Base-by-base conservation (phyloP, 2,113 vertebrate species). In the Ascaphus truei region DNA sequence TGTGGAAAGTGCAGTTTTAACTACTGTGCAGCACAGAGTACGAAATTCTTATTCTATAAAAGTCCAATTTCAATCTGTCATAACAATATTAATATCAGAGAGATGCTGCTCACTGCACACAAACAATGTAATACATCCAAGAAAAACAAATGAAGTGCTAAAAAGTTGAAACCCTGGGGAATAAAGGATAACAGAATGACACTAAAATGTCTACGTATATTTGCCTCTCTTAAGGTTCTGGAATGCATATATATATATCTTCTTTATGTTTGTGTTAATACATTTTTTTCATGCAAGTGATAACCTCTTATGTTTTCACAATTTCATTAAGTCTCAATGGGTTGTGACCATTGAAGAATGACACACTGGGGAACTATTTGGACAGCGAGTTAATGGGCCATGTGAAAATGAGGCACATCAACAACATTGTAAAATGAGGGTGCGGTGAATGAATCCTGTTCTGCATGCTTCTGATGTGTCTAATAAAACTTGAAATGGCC, bases 311-410 rank as follows among this genome's bases (percentile, higher is more conserved):
- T 50, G 52, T 48, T 50, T 53, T 47, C 18, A 34, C 65, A 68
- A 48, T 68, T 68, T 68, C 53, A 68, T 68, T 57, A 68, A 50
- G 43, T 59, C 55, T 68, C 66, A 59, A 37, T 68, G 66, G 55
- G 50, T 59, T 50, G 55, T 59, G 55, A 68, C 66, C 66, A 27
- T 22, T 48, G 55, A 59, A 50, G 59, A 51, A 68, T 68, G 55
- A 22, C 55, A 59, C 66, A 18, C 33, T 16, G 30, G 55, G 23
- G 66, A 51, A 51, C 39, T 50, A 50, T 68, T 31, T 60, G 33
- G 41, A 59, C 31, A 37, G 55, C 59, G 13, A 36, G 43, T 60
- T 68, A 68, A 60, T 68, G 55, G 55, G 66, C 53, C 34, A 33
- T 59, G n/a, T 18, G 31, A 60, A 36, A 59, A 29, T 36, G 26